A percentile compares a stretch with the other conserved stretches of the same genome.
These are phyloP conservation scores for Eleutherodactylus coqui DNA, from an alignment of 2,797 vertebrate genomes.

Conservation along the genomic window DNA sequence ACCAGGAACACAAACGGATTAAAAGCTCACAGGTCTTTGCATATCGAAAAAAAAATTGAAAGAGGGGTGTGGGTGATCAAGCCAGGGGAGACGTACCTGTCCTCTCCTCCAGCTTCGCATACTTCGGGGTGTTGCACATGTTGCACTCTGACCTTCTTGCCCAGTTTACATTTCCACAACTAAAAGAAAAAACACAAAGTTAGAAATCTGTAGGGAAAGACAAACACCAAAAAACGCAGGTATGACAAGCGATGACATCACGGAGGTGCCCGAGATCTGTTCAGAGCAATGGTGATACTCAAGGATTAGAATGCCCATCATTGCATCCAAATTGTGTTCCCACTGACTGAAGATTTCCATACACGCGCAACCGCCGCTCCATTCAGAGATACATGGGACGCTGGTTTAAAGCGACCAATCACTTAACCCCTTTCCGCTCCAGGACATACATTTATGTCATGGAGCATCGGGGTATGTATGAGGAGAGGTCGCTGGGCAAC, in stretches of 20 bases:
- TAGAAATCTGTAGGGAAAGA: neutral
- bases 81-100: constrained; percentile 82
- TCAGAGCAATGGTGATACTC: too few relatives aligned
- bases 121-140: constrained; percentile 99
- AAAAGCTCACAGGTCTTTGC: neutral
- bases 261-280: neutral
- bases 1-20: neutral
- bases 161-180: constrained; percentile 99
- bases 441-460: too few relatives aligned
- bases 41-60: neutral
- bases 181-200: constrained; percentile 65
- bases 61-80: neutral
- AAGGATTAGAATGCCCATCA: too few relatives aligned
- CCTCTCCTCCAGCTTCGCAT: constrained; percentile 96
- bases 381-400: too few relatives aligned
- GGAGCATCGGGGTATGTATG: too few relatives aligned
- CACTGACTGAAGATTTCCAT: too few relatives aligned
- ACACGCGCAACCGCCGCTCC: too few relatives aligned
- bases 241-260: neutral
- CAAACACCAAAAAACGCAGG: neutral
- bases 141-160: constrained; percentile 96
- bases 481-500: too few relatives aligned
- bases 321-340: too few relatives aligned
- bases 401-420: too few relatives aligned
- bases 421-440: too few relatives aligned